Evolutionary conservation across 2,888 invertebrate species (phyloP).

Genomic region (Trissonchulus sp.): DNA sequence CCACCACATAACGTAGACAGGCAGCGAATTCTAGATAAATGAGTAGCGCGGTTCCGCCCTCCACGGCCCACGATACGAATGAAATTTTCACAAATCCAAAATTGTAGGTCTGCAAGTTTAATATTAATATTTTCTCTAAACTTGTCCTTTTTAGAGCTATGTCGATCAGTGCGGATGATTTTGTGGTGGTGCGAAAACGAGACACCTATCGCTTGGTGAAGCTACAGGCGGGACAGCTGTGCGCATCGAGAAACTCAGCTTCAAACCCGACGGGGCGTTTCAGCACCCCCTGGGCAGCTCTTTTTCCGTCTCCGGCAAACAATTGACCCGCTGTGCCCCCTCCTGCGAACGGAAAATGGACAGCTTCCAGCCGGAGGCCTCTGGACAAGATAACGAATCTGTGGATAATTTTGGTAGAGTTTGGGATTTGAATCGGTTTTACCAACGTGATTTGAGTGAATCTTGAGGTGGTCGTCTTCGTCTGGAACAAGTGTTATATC

Average conservation of each 20-base stretch:
- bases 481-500: too few relatives aligned
- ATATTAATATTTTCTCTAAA: too few relatives aligned
- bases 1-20: too few relatives aligned
- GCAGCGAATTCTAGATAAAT: too few relatives aligned
- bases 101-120: too few relatives aligned
- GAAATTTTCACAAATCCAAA: too few relatives aligned
- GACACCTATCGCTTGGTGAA: conserved; percentile 9
- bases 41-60: too few relatives aligned
- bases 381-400: background rate
- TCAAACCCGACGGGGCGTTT: conserved; percentile 27
- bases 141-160: too few relatives aligned
- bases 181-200: conserved; percentile 3
- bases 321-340: background rate
- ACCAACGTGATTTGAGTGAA: too few relatives aligned
- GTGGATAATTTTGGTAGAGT: background rate
- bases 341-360: background rate
- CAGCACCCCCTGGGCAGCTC: conserved; percentile 18
- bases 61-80: too few relatives aligned
- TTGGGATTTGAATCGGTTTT: too few relatives aligned
- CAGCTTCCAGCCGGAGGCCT: background rate
- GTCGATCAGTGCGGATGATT: background rate
- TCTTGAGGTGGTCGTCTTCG: too few relatives aligned
- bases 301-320: conserved; percentile 5
- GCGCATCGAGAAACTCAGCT: conserved; percentile 30
- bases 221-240: background rate